phyloP scores from a whole-genome alignment of 2,113 vertebrate species.

The Baryphthengus martii region DNA sequence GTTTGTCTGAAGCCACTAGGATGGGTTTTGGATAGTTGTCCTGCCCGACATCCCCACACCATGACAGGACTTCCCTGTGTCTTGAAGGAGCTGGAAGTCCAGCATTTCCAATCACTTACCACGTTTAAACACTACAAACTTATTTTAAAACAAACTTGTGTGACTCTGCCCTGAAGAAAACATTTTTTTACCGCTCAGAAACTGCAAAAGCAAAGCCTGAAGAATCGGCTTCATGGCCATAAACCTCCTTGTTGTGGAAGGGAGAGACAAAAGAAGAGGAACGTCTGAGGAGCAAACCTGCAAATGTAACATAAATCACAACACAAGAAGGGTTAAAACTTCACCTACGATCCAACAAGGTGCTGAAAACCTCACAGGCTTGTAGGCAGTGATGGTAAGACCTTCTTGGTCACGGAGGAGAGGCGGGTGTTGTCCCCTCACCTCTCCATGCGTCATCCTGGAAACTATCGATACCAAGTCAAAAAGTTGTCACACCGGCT shows the following conservation, averaged over 20 bases:
- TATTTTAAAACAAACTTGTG: background rate
- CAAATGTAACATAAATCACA: background rate
- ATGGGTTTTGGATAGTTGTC: background rate
- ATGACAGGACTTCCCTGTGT: fast-evolving
- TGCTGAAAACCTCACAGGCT: background rate
- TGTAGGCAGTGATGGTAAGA: background rate
- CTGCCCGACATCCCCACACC: background rate
- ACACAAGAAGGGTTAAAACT: background rate
- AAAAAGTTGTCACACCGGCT: background rate
- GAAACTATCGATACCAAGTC: background rate
- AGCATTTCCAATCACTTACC: background rate
- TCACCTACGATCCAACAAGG: background rate
- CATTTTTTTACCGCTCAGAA: background rate
- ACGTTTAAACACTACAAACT: background rate
- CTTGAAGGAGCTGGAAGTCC: background rate
- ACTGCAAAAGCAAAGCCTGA: background rate
- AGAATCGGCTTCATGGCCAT: background rate
- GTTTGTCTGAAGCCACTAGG: background rate
- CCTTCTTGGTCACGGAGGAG: background rate
- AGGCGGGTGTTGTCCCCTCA: background rate
- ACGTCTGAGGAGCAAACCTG: background rate
- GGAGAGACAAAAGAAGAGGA: background rate
- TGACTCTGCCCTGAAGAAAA: background rate
- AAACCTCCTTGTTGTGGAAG: background rate
- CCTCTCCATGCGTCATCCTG: background rate